Conservation (phyloP, 2,113 vertebrate species). For the Geococcyx californianus region DNA sequence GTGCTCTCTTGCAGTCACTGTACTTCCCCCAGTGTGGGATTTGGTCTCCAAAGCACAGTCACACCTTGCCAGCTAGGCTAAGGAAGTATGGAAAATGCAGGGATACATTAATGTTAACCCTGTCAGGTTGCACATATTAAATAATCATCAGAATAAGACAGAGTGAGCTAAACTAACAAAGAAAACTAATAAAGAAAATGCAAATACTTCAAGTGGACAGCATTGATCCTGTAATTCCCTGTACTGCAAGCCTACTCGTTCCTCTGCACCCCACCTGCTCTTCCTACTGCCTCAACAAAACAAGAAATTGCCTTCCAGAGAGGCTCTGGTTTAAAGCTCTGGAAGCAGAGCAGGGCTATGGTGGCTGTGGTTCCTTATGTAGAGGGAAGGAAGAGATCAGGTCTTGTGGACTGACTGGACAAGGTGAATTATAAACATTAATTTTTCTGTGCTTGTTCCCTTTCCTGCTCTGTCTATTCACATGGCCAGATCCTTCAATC, state of each 20-base stretch:
- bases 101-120: not conserved
- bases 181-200: not conserved
- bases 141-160: not conserved
- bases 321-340: not conserved
- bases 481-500: not conserved
- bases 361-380: not conserved
- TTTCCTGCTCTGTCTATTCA: not conserved
- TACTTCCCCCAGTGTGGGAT: not conserved
- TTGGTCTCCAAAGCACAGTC: not conserved
- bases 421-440: not conserved
- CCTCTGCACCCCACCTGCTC: not conserved
- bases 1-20: not conserved
- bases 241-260: not conserved
- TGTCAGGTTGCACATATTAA: not conserved
- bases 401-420: not conserved
- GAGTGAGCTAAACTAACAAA: not conserved
- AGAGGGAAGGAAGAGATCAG: not conserved
- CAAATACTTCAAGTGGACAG: not conserved
- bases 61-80: not conserved
- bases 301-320: not conserved
- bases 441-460: not conserved
- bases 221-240: not conserved
- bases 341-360: not conserved
- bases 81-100: not conserved
- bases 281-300: not conserved